These are phyloP conservation scores for Eupithecia exiguata DNA, from an alignment of 2,888 invertebrate genomes.

Conservation along the genomic window DNA sequence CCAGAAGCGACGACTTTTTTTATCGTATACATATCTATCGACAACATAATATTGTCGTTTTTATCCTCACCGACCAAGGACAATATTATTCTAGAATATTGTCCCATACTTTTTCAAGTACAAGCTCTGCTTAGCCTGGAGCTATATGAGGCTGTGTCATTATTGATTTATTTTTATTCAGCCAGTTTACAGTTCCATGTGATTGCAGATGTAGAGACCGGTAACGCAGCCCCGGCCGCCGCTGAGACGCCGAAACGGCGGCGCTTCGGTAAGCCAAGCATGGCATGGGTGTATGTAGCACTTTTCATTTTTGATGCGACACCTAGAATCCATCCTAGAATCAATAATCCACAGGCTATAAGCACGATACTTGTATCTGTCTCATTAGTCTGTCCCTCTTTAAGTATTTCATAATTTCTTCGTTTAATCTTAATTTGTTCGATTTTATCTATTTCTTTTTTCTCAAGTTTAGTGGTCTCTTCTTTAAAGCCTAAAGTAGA, in stretches of 20 bases:
- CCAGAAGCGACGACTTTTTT: neutral
- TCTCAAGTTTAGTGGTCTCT: neutral
- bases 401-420: neutral
- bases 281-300: constrained; percentile 36
- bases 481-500: neutral
- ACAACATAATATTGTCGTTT: no score
- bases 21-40: no score
- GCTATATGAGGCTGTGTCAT: neutral
- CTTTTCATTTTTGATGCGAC: constrained; percentile 9
- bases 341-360: neutral
- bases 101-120: neutral
- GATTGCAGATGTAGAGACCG: constrained; percentile 74
- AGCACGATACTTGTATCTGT: neutral
- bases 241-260: constrained; percentile 45
- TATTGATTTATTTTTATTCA: neutral
- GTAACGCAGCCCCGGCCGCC: constrained; percentile 56
- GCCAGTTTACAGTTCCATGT: constrained; percentile 32
- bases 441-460: neutral
- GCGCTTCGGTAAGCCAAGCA: constrained; percentile 60
- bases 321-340: neutral
- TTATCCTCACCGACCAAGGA: no score
- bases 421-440: neutral
- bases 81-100: neutral
- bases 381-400: neutral
- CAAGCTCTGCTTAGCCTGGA: neutral